phyloP scores from a whole-genome alignment of 2,797 vertebrate genomes.

The Mastacembelus armatus region DNA sequence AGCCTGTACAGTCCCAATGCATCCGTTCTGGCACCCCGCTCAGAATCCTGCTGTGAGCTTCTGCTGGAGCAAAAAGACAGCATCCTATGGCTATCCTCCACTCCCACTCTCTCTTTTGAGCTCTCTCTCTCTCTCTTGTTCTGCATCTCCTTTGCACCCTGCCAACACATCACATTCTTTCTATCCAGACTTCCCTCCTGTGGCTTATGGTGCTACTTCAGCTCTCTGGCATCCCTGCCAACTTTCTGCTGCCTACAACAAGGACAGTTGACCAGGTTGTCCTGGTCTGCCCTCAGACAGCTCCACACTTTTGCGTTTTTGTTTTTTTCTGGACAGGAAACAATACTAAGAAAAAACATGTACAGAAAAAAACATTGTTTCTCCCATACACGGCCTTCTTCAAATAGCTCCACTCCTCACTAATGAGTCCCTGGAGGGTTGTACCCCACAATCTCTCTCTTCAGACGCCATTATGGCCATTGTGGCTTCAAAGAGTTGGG shows the following conservation, averaged over 20 bases:
- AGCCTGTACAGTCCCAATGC: slow-evolving; percentile 41
- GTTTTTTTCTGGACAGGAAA: slow-evolving; percentile 31
- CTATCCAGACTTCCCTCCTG: slow-evolving; percentile 44
- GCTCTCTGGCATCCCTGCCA: slow-evolving; percentile 45
- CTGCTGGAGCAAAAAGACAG: slow-evolving; percentile 51
- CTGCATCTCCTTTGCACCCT: slow-evolving; percentile 38
- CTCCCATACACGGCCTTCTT: slow-evolving; percentile 53
- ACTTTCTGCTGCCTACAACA: slow-evolving; percentile 44
- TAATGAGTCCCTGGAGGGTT: slow-evolving; percentile 80
- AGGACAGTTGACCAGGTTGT: slow-evolving; percentile 49
- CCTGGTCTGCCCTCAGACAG: slow-evolving; percentile 44
- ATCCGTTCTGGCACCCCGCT: slow-evolving; percentile 60
- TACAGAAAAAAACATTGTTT: slow-evolving; percentile 17
- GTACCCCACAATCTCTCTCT: slow-evolving; percentile 68
- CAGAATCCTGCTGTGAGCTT: slow-evolving; percentile 53
- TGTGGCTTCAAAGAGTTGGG: slow-evolving; percentile 73
- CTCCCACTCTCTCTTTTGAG: slow-evolving; percentile 12
- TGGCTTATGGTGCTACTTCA: slow-evolving; percentile 54
- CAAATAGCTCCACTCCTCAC: slow-evolving; percentile 65
- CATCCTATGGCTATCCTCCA: slow-evolving; percentile 31
- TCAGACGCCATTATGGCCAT: slow-evolving; percentile 72
- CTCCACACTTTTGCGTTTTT: slow-evolving; percentile 29
- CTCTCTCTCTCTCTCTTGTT: slow-evolving; percentile 5
- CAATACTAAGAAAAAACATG: slow-evolving; percentile 22
- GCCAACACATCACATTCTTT: slow-evolving; percentile 56